Conservation (phyloP, 2,797 vertebrate species). For the Harpagifer antarcticus region DNA sequence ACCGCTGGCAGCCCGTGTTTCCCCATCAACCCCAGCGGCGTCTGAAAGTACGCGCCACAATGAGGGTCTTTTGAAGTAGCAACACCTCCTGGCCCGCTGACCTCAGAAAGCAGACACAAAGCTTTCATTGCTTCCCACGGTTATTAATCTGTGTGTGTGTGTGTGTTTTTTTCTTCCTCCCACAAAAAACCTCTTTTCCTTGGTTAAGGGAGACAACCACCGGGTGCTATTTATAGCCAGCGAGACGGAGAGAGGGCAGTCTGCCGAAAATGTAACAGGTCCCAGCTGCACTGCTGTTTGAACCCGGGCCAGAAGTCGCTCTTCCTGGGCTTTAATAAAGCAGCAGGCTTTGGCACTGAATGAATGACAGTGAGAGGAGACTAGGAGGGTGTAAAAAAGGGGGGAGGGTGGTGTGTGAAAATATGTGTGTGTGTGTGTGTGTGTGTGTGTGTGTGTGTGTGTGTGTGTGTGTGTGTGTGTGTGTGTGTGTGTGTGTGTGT, state of each 20-base stretch:
- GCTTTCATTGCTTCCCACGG: conserved; percentile 92
- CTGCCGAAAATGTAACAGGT: conserved; percentile 98
- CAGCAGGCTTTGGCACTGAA: conserved; percentile 93
- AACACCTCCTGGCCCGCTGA: conserved; percentile 81
- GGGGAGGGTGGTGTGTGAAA: conserved; percentile 47
- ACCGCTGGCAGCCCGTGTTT: conserved; percentile 33
- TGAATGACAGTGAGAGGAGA: conserved; percentile 93
- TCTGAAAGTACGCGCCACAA: conserved; percentile 62
- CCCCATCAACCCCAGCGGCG: conserved; percentile 46
- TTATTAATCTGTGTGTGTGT: conserved; percentile 86
- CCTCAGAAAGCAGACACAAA: conserved; percentile 80
- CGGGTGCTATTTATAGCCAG: conserved; percentile 95
- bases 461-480: conserved; percentile 22
- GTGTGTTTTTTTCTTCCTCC: conserved; percentile 42
- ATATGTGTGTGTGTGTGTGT: conserved; percentile 20
- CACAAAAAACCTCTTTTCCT: conserved; percentile 75
- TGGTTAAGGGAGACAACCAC: conserved; percentile 92
- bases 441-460: conserved; percentile 31
- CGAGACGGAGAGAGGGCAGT: conserved; percentile 94
- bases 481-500: conserved; percentile 35
- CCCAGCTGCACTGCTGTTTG: conserved; percentile 98
- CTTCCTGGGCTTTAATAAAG: conserved; percentile 95
- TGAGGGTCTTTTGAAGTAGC: conserved; percentile 71
- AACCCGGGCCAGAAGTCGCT: conserved; percentile 91
- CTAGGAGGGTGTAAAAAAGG: conserved; percentile 71